phyloP scores from a whole-genome alignment of 2,113 vertebrate species.

The Ptyas mucosa region DNA sequence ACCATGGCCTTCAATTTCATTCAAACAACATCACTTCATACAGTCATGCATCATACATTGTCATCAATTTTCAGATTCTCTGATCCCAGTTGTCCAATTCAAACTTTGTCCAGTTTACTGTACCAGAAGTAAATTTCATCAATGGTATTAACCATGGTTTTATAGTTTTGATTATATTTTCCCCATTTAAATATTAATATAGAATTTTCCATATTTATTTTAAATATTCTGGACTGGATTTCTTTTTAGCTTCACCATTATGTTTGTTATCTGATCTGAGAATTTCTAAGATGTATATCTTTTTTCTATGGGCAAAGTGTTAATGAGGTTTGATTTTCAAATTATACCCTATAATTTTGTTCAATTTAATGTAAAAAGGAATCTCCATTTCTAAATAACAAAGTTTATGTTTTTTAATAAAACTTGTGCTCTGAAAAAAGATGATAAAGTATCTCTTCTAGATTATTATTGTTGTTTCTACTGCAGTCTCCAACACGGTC shows the following conservation, averaged over 20 bases:
- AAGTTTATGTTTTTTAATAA: neutral
- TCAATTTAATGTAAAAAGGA: neutral
- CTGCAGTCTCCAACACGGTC: neutral
- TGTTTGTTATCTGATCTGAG: neutral
- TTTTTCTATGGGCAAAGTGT: neutral
- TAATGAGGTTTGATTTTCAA: neutral
- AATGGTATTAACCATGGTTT: neutral
- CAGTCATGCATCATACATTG: neutral
- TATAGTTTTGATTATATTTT: neutral
- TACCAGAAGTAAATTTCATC: neutral
- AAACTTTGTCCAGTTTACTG: neutral
- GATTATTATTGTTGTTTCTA: neutral
- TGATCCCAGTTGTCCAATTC: neutral
- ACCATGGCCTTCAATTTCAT: neutral
- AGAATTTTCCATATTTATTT: neutral
- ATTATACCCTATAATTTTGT: neutral
- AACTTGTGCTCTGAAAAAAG: neutral
- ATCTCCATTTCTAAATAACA: neutral
- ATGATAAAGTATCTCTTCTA: neutral
- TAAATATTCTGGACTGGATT: neutral
- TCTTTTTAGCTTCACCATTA: neutral
- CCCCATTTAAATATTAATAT: neutral
- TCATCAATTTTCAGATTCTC: neutral
- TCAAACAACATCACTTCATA: neutral
- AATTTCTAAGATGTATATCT: neutral